These are phyloP conservation scores for Bombus superbus DNA, from an alignment of 1,140 invertebrate species.

Conservation along the genomic window DNA sequence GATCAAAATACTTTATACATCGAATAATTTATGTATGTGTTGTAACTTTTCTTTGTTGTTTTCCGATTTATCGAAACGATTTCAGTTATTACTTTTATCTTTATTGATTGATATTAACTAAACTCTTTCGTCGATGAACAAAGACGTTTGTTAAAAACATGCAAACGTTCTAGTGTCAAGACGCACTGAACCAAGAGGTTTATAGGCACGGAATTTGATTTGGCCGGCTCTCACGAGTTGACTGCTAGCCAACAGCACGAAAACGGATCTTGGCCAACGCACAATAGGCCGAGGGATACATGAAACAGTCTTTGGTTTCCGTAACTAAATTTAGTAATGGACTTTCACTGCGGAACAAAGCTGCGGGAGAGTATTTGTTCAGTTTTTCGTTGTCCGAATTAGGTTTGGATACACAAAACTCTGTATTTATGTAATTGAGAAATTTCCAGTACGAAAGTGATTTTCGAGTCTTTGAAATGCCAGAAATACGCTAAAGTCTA, in stretches of 20 bases:
- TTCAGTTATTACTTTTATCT: no score
- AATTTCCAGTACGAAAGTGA: not conserved
- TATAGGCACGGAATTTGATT: constrained; percentile 6
- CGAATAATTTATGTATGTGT: no score
- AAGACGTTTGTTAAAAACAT: not conserved
- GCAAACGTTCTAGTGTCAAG: not conserved
- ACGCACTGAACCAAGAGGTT: not conserved
- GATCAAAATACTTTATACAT: no score
- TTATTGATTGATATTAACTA: no score
- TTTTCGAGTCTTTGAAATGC: not conserved
- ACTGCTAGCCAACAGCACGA: constrained; percentile 4
- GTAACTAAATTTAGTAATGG: not conserved
- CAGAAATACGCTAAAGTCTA: not conserved
- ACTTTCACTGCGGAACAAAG: constrained; percentile 10
- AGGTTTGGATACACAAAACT: not conserved
- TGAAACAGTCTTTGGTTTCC: not conserved
- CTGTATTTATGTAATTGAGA: not conserved
- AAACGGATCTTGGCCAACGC: constrained; percentile 8
- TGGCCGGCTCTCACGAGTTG: constrained; percentile 5
- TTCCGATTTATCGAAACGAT: no score
- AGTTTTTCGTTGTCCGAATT: not conserved
- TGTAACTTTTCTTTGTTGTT: no score
- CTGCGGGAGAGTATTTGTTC: not conserved
- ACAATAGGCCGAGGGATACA: constrained; percentile 11
- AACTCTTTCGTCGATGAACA: not conserved